Conservation (phyloP, 1,140 invertebrate species). For the Drosophila jambulina region DNA sequence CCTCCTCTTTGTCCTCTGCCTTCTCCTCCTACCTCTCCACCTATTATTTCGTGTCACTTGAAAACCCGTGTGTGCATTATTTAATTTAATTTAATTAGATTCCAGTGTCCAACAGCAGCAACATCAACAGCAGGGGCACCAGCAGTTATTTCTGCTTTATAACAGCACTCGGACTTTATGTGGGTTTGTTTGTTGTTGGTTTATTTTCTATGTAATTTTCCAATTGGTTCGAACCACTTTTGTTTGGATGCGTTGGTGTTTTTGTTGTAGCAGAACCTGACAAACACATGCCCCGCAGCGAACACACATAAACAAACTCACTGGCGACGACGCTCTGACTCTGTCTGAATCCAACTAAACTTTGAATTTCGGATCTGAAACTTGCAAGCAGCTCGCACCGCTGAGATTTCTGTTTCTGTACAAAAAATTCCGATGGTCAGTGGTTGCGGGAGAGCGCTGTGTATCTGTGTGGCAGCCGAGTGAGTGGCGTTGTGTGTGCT, state of each 20-base stretch:
- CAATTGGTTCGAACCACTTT: slow-evolving; percentile 49
- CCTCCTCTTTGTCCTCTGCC: slow-evolving; percentile 16
- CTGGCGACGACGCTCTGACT: slow-evolving; percentile 78
- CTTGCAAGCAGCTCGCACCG: slow-evolving; percentile 51
- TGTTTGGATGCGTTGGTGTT: slow-evolving; percentile 41
- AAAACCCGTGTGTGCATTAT: slow-evolving; percentile 47
- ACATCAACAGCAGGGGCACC: slow-evolving; percentile 29
- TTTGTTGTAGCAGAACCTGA: slow-evolving; percentile 44
- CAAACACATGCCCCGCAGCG: slow-evolving; percentile 30
- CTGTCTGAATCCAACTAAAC: slow-evolving; percentile 78
- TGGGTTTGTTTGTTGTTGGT: slow-evolving; percentile 2
- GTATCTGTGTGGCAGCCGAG: slow-evolving; percentile 33
- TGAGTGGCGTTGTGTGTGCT: slow-evolving; percentile 2
- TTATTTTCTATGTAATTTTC: slow-evolving; percentile 14
- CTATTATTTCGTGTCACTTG: slow-evolving; percentile 14
- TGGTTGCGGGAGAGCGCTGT: slow-evolving; percentile 55
- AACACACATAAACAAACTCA: slow-evolving; percentile 82
- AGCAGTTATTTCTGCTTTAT: slow-evolving; percentile 10
- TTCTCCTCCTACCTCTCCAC: neutral
- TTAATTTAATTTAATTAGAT: slow-evolving; percentile 65
- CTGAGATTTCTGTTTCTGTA: slow-evolving; percentile 73
- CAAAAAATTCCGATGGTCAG: slow-evolving; percentile 79
- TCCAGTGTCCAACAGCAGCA: slow-evolving; percentile 32
- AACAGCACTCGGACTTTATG: slow-evolving; percentile 16
- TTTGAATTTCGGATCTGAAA: slow-evolving; percentile 65